Percentiles rank a stretch among this genome's conserved stretches.
Conservation (phyloP, 2,113 vertebrate species). For the Tylochromis polylepis region DNA sequence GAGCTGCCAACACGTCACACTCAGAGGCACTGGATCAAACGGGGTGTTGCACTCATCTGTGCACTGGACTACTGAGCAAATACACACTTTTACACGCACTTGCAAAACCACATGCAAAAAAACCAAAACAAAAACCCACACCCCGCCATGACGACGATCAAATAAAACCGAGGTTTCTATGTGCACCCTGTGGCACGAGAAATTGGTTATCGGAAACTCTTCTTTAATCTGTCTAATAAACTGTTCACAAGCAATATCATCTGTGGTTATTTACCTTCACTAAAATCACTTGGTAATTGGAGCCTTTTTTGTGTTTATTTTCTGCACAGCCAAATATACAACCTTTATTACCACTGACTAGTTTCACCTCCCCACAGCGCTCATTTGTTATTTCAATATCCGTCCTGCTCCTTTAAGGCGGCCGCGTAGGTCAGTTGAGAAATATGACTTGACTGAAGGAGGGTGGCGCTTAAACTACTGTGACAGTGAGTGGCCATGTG, state of each 20-base stretch:
- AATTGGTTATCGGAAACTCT: neutral
- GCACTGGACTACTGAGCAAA: constrained; percentile 81
- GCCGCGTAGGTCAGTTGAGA: constrained; percentile 2
- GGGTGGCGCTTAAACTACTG: constrained; percentile 43
- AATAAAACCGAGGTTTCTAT: neutral
- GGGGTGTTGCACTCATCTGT: constrained; percentile 85
- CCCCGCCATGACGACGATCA: neutral
- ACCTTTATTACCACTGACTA: neutral
- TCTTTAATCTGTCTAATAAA: neutral
- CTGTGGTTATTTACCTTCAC: neutral
- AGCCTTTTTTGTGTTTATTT: neutral
- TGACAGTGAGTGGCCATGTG: constrained; percentile 45
- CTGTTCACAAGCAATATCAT: neutral
- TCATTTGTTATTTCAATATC: neutral
- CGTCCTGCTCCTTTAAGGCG: constrained; percentile 66
- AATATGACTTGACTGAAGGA: constrained; percentile 19
- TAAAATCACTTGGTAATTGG: neutral
- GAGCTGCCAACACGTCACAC: constrained; percentile 78
- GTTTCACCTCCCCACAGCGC: neutral
- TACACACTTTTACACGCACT: neutral
- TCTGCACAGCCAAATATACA: neutral
- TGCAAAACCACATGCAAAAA: neutral
- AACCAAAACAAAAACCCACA: neutral
- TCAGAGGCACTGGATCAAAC: constrained; percentile 88
- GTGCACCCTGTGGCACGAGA: neutral